These are phyloP conservation scores for Leptopilina syphax DNA, from an alignment of 2,888 invertebrate genomes.

Conservation along the genomic window DNA sequence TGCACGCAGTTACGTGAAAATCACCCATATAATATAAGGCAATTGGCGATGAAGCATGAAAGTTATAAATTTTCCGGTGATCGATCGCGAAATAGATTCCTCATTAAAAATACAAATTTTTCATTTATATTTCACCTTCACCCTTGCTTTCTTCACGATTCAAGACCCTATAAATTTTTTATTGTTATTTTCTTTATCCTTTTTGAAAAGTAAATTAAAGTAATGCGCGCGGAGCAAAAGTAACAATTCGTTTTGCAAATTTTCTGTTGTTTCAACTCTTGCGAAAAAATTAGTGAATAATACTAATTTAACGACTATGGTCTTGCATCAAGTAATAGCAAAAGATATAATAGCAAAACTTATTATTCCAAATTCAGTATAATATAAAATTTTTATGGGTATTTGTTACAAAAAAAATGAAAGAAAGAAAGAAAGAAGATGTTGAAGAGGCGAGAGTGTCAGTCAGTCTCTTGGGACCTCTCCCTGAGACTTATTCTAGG, in stretches of 20 bases:
- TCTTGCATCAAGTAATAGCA: conserved; percentile 19
- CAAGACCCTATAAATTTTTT: no score
- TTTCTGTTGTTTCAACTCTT: not conserved
- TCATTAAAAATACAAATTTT: no score
- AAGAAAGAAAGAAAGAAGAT: not conserved
- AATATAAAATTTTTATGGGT: conserved; percentile 56
- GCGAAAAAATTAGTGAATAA: not conserved
- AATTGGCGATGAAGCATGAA: not conserved
- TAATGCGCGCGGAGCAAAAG: not conserved
- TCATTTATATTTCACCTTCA: no score
- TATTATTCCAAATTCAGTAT: conserved; percentile 60
- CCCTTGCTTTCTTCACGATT: no score
- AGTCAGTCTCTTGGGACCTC: conserved; percentile 55
- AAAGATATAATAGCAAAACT: conserved; percentile 54
- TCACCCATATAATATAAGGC: no score
- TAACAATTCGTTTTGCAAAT: not conserved
- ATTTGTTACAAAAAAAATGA: not conserved
- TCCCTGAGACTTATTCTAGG: conserved; percentile 66
- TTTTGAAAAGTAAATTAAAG: not conserved
- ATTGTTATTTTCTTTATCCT: not conserved
- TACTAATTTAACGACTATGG: not conserved
- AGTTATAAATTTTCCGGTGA: no score
- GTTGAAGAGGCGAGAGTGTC: conserved; percentile 52
- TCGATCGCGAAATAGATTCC: no score
- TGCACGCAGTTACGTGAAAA: no score